Evolutionary conservation across 2,888 invertebrate species (phyloP), one percentile per base, ranked within the genome.

Genomic region (Melieria omissa): DNA sequence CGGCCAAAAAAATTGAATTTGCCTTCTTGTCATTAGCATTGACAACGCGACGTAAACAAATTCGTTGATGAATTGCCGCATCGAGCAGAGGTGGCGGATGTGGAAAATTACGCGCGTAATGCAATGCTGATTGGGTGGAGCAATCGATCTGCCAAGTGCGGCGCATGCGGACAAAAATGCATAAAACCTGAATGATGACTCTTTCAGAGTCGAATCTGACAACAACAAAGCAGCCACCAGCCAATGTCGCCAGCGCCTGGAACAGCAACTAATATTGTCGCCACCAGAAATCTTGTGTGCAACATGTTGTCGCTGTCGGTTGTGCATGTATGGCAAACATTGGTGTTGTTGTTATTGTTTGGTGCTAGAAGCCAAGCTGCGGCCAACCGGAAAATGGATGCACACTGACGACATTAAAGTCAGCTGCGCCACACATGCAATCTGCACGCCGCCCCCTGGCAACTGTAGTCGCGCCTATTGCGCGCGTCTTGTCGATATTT

Each of bases 351-450:
- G 5, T 58, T 47, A 41, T 29, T 14, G n/a, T 12, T 46, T 10
- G 16, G 0, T 29, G 14, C 42, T 42, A 5, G 12, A 47, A 10
- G n/a, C 8, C 4, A n/a, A 14, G 42, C n/a, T 60, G n/a, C 14
- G 6, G 42, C 8, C n/a, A n/a, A 73, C 77, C 77, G 78, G 79
- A 77, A 79, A 75, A 77, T 80, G 78, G 77, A 73, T 78, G 78
- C 75, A 82, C 82, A 82, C 82, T 16, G 16, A 16, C 16, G 16
- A 16, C 16, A 16, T 16, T 16, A 16, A 16, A 16, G 16, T 16
- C 16, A 16, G 68, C 72, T 62, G 61, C 64, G 60, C 65, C 54
- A 58, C 10, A 41, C 58, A 8, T 41, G 44, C 62, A 46, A 16
- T 16, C 29, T 62, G n/a, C 14, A 46, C 16, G 46, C 14, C 62